A percentile compares a stretch with the other conserved stretches of the same genome.
Conservation (phyloP, 2,888 invertebrate genomes). For the Cotesia congregata region DNA sequence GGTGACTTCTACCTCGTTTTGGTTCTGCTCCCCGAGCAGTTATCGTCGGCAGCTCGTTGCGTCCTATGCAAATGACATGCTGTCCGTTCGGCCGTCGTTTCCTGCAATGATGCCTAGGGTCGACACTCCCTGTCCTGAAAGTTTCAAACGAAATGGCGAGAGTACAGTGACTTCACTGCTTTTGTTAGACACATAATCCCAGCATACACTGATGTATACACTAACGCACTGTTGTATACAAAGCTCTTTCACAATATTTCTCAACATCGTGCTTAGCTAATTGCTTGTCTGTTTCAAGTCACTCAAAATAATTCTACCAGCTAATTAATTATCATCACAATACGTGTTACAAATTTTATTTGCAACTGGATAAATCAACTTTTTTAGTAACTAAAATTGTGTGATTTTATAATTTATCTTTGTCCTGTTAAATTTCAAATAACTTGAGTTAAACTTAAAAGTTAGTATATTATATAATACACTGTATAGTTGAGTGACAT, state of each 20-base stretch:
- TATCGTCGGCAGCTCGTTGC: constrained; percentile 56
- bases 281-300: constrained; percentile 10
- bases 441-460: not conserved
- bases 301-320: not conserved
- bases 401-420: not conserved
- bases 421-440: not conserved
- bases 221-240: not conserved
- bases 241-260: constrained; percentile 5
- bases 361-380: not conserved
- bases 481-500: not conserved
- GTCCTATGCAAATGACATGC: constrained; percentile 62
- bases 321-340: not conserved
- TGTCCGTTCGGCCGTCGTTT: constrained; percentile 52
- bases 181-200: constrained; percentile 17
- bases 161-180: constrained; percentile 25
- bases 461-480: not conserved
- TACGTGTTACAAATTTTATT: not conserved
- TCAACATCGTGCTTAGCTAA: not conserved
- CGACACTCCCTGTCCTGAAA: constrained; percentile 25
- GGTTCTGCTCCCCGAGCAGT: constrained; percentile 60
- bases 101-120: constrained; percentile 38
- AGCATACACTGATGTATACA: not conserved
- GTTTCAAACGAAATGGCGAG: constrained; percentile 35
- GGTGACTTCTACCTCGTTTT: constrained; percentile 65
- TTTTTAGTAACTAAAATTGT: not conserved